Conservation (phyloP, 2,113 vertebrate genomes). For the Lepisosteus osseus region DNA sequence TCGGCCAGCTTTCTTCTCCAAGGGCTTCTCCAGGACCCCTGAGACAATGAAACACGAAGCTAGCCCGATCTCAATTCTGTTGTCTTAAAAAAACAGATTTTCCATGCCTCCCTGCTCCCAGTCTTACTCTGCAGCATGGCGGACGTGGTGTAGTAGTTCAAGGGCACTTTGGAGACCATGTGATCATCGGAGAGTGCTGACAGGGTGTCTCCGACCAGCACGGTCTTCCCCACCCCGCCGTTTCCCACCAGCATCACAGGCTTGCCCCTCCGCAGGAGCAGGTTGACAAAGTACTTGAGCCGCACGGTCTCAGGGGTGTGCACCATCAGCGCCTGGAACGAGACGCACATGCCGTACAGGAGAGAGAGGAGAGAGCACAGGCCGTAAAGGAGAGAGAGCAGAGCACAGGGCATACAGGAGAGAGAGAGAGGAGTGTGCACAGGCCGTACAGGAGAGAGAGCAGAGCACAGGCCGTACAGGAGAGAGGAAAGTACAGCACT, state of each 20-base stretch:
- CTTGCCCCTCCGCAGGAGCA: conserved; percentile 62
- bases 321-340: conserved; percentile 62
- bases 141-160: conserved; percentile 75
- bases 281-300: conserved; percentile 67
- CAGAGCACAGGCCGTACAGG: too few relatives aligned
- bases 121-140: conserved; percentile 69
- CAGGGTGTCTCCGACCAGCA: conserved; percentile 68
- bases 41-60: not conserved
- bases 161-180: conserved; percentile 63
- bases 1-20: conserved; percentile 72
- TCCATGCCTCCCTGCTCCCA: too few relatives aligned
- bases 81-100: too few relatives aligned
- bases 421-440: too few relatives aligned
- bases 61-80: too few relatives aligned
- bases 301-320: conserved; percentile 66
- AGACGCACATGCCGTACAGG: not conserved
- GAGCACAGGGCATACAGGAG: too few relatives aligned
- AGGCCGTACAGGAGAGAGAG: too few relatives aligned
- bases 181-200: conserved; percentile 52
- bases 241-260: conserved; percentile 75
- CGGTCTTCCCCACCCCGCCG: conserved; percentile 62
- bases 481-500: too few relatives aligned
- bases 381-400: too few relatives aligned
- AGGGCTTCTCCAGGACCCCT: conserved; percentile 69
- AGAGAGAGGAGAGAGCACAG: too few relatives aligned